Percentiles rank a stretch among this genome's conserved stretches.
These are phyloP conservation scores for Phoebastria nigripes DNA, from an alignment of 2,797 vertebrate genomes.

Conservation along the genomic window DNA sequence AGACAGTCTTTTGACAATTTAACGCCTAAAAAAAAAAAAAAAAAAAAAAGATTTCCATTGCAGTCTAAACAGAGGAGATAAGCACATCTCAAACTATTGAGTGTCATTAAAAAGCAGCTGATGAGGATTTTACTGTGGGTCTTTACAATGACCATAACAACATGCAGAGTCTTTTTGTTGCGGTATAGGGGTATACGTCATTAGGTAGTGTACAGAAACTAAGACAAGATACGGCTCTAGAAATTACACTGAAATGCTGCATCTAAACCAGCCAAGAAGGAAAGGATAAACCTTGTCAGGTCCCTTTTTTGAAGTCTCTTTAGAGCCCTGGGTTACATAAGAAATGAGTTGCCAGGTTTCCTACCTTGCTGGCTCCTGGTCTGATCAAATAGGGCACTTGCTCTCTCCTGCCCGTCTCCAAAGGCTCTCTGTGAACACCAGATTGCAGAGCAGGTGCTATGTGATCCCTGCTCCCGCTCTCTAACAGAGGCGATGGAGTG, in stretches of 20 bases:
- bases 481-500: not conserved
- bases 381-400: not conserved
- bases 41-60: not conserved
- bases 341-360: not conserved
- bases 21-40: not conserved
- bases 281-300: not conserved
- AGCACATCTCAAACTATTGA: not conserved
- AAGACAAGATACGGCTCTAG: not conserved
- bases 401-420: not conserved
- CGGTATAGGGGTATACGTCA: not conserved
- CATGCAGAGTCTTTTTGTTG: not conserved
- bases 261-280: not conserved
- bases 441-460: conserved; percentile 45
- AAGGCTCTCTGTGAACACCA: not conserved
- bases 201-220: not conserved
- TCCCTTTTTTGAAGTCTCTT: not conserved
- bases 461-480: not conserved
- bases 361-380: conserved; percentile 7
- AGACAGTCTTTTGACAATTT: not conserved
- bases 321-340: not conserved
- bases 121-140: not conserved
- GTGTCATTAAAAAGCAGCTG: not conserved
- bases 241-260: not conserved
- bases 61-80: not conserved
- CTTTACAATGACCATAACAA: not conserved